phyloP scores from a whole-genome alignment of 2,797 vertebrate species.

The Erithacus rubecula region DNA sequence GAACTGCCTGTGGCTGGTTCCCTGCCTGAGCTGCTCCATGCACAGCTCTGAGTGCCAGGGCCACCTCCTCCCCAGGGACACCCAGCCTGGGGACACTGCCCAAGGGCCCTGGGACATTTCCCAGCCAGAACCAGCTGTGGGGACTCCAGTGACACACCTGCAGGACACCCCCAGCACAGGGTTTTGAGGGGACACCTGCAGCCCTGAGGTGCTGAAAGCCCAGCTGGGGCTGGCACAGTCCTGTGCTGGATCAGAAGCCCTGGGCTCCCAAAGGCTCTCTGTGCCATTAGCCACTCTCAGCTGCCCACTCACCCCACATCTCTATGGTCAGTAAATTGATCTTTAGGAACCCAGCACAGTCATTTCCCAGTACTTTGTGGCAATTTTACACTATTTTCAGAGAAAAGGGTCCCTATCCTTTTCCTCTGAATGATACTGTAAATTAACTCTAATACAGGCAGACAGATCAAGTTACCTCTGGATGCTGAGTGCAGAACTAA shows the following conservation, averaged over 20 bases:
- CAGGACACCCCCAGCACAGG: background rate
- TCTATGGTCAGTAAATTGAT: background rate
- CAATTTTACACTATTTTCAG: conserved; percentile 47
- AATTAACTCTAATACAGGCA: conserved; percentile 23
- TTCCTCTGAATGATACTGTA: conserved; percentile 4
- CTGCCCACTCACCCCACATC: background rate
- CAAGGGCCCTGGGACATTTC: fast-evolving
- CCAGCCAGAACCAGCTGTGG: background rate
- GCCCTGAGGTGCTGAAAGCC: background rate
- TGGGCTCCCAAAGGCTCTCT: background rate
- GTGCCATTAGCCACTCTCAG: background rate
- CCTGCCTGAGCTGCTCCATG: background rate
- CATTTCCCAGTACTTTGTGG: conserved; percentile 28
- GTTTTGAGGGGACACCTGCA: background rate
- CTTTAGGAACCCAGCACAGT: conserved; percentile 1
- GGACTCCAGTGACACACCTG: fast-evolving
- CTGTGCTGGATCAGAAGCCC: background rate
- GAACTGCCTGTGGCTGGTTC: background rate
- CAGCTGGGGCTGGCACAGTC: fast-evolving
- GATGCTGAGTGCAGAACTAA: background rate
- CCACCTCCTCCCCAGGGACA: background rate
- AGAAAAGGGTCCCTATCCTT: conserved; percentile 7
- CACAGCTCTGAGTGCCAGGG: background rate
- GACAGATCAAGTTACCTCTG: background rate
- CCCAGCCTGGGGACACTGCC: background rate